Base-by-base conservation (phyloP, 30 jellyfish, hydroid and myxozoan genomes). In the Turritopsis dohrnii region DNA sequence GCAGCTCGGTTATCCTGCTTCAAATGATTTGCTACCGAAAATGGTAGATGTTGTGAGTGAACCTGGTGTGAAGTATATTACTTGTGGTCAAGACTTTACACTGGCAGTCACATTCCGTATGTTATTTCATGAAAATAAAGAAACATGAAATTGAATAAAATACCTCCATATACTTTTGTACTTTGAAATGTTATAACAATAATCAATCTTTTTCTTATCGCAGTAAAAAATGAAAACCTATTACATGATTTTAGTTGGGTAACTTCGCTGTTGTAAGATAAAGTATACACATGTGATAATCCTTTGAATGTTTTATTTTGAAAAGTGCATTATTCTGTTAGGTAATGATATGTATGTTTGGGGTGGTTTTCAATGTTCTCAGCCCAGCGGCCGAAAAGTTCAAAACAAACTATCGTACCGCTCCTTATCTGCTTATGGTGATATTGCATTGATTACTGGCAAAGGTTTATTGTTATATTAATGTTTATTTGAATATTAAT, bases 61-160 rank as follows among this genome's bases (percentile, higher is more conserved):
- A 24, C 81, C 83, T 65, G 52, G 84, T 52, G 90, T 90, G 24
- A 74, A 88, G 16, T 79, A 72, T 24, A 93, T 90, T 24, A 96
- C 89, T 8, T 90, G 97, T 79, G 97, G 97, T 1, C 93, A 86
- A 65, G 82, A 90, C 21, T 87, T 86, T 86, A 86, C 94, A 0
- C 88, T 90, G 66, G 97, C 94, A 28, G 88, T 87, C 31, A 90
- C 97, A 22, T 86, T 82, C 66, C 93, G 97, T 90, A 52, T 1
- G 96, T 52, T 31, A 21, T 66, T 74, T 29, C 27, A 74, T 41
- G 60, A 13, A 41, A 41, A 5, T 41, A 41, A 41, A n/a, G n/a
- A n/a, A n/a, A n/a, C n/a, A n/a, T n/a, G n/a, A n/a, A n/a, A n/a
- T n/a, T n/a, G n/a, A n/a, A n/a, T n/a, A n/a, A n/a, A n/a, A n/a